Evolutionary conservation across 2,888 invertebrate species (phyloP).

Genomic region (Pyrocoelia pectoralis): DNA sequence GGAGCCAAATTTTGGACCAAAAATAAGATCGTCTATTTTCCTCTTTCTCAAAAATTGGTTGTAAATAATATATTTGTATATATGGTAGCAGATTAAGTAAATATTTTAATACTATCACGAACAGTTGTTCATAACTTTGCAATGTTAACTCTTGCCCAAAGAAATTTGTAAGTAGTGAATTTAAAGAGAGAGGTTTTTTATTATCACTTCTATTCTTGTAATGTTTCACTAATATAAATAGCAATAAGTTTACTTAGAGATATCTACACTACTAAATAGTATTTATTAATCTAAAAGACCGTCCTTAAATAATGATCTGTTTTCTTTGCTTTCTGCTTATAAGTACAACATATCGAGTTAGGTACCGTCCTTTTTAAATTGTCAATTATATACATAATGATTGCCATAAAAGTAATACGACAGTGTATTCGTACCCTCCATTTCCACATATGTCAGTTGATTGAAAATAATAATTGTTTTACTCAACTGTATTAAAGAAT

Average conservation of each 20-base stretch:
- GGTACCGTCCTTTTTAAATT: conserved; percentile 29
- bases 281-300: conserved; percentile 2
- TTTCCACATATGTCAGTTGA: no score
- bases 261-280: not conserved
- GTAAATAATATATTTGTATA: conserved; percentile 26
- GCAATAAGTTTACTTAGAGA: conserved; percentile 33
- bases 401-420: not conserved
- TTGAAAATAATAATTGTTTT: no score
- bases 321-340: conserved; percentile 15
- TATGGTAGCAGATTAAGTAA: conserved; percentile 14
- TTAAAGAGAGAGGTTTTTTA: no score
- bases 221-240: conserved; percentile 5
- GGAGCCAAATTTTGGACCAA: conserved; percentile 38
- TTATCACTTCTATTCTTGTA: not conserved
- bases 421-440: not conserved
- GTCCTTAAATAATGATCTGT: conserved; percentile 27
- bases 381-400: conserved; percentile 24
- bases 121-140: no score
- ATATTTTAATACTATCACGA: not conserved
- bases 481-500: no score
- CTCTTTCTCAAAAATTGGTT: conserved; percentile 19
- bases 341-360: conserved; percentile 28
- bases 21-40: conserved; percentile 32
- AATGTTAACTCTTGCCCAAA: no score
- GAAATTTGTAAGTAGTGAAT: no score